Conservation (phyloP, 2,113 vertebrate genomes). For the Cisticola juncidis region DNA sequence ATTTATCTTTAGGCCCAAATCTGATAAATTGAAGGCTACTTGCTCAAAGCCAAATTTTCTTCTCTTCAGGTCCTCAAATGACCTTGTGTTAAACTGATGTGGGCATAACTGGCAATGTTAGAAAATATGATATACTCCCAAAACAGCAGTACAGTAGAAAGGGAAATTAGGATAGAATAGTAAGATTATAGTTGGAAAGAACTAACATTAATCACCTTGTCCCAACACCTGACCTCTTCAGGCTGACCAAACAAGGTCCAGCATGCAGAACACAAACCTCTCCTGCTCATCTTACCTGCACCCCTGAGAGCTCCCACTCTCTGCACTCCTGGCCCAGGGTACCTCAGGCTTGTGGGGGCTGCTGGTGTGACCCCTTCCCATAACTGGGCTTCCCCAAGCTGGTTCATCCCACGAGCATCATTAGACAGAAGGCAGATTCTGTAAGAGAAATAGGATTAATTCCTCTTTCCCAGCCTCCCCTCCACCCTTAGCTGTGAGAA, state of each 20-base stretch:
- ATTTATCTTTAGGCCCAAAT: background rate
- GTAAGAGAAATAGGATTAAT: background rate
- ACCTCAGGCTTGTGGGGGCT: rapidly evolving
- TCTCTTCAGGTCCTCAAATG: background rate
- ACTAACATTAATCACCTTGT: background rate
- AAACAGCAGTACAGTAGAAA: background rate
- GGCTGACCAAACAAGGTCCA: background rate
- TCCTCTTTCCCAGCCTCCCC: background rate
- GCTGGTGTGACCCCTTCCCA: background rate
- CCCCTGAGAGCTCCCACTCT: background rate
- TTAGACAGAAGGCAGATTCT: background rate
- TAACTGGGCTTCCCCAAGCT: background rate
- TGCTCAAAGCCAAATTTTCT: background rate
- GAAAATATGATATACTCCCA: background rate
- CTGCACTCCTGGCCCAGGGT: background rate
- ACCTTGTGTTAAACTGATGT: background rate
- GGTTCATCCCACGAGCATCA: background rate
- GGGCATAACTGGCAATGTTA: background rate
- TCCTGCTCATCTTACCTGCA: background rate
- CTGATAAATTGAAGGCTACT: background rate
- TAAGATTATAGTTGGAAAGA: background rate
- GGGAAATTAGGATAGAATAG: background rate
- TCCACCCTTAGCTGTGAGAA: background rate
- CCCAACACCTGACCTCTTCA: background rate
- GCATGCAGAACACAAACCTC: background rate